Conservation (phyloP, 2,888 invertebrate genomes). For the Oscheius onirici region DNA sequence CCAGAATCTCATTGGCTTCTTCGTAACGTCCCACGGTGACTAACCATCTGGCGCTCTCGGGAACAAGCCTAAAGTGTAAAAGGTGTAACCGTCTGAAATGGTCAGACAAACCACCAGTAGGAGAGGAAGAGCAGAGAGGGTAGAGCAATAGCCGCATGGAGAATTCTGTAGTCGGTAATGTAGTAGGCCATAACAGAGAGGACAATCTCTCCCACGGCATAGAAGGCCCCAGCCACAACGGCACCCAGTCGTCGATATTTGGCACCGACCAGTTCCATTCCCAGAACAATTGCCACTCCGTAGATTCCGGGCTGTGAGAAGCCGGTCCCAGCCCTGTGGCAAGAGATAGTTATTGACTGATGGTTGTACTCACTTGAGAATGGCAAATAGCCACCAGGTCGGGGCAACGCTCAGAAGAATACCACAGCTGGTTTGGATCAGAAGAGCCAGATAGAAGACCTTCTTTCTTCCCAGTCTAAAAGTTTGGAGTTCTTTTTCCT, state of each 20-base stretch:
- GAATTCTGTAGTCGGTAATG: conserved; percentile 65
- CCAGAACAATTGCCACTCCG: conserved; percentile 81
- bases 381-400: conserved; percentile 79
- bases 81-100: not conserved
- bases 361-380: conserved; percentile 73
- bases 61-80: conserved; percentile 57
- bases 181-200: conserved; percentile 68
- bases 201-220: conserved; percentile 70
- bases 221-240: conserved; percentile 72
- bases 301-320: conserved; percentile 85
- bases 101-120: conserved; percentile 66
- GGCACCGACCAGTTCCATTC: conserved; percentile 73
- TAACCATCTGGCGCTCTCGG: conserved; percentile 69
- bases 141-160: conserved; percentile 67
- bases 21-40: conserved; percentile 63
- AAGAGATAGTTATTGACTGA: not conserved
- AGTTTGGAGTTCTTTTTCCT: not conserved
- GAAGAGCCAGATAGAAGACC: conserved; percentile 81
- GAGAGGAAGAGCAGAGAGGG: conserved; percentile 68
- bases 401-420: conserved; percentile 81
- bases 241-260: conserved; percentile 72
- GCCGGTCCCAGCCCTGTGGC: conserved; percentile 80
- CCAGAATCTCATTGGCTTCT: conserved; percentile 66
- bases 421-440: conserved; percentile 82
- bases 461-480: conserved; percentile 81